Base-by-base conservation (phyloP, 2,888 invertebrate species). In the Campoplex nolae region DNA sequence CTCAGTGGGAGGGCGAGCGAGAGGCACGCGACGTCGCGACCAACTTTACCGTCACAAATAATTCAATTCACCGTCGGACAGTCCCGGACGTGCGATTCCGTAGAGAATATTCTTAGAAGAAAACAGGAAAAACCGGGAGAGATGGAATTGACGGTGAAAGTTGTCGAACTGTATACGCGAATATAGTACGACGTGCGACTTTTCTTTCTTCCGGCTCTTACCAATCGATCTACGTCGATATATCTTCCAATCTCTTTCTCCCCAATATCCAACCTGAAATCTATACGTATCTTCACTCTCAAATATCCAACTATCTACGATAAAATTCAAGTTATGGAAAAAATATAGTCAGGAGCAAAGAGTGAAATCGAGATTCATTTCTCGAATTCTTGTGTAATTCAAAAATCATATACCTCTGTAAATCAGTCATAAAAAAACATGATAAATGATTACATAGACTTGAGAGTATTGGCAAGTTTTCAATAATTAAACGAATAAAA, bases 11-110 rank as follows among this genome's bases (percentile, higher is more conserved):
- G 45, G 16, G 28, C 23, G n/a, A 1, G 45, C 4, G 16, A 18
- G 56, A 56, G 67, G 73, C 65, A 67, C 16, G 75, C 71, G 77
- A 48, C 51, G n/a, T 38, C n/a, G 51, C 67, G 56, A 65, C 79
- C 78, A 90, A 90, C 85, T 90, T 90, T 88, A 58, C 84, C 86
- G 83, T 86, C 67, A 83, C 89, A 89, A 90, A 91, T 91, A 89
- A 91, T 91, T 90, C 90, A 91, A 90, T 90, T 89, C 88, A 73
- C 83, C 68, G 86, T 48, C 68, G 86, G 76, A 78, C 86, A 77
- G 81, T 83, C 70, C 77, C 85, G 74, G 56, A 56, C 80, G 67
- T 76, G 71, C 84, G 83, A 56, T 75, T 80, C 68, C 42, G 62
- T n/a, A 35, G 83, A 79, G 67, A 58, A 65, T 75, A 51, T 35